phyloP scores from a whole-genome alignment of 2,113 vertebrate genomes.

The Apteryx owenii region DNA sequence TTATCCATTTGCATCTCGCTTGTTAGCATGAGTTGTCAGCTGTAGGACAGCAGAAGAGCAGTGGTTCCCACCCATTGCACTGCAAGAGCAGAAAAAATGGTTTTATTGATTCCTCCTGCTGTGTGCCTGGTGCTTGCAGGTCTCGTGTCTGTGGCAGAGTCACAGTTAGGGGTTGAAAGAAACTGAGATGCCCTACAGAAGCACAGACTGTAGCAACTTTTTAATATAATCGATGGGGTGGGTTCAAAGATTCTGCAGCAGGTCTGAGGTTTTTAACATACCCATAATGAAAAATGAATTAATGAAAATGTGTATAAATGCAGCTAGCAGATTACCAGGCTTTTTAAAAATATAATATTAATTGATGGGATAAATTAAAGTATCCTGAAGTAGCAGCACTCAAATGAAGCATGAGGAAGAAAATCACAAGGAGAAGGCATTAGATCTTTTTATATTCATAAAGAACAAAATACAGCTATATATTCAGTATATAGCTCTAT shows the following conservation, averaged over 20 bases:
- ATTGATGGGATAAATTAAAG: neutral
- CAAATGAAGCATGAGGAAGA: neutral
- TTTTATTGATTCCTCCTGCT: neutral
- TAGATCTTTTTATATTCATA: neutral
- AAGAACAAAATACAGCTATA: neutral
- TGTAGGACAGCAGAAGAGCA: neutral
- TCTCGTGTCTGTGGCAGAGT: neutral
- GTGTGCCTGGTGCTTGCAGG: neutral
- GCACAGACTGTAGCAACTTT: neutral
- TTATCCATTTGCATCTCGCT: accelerated
- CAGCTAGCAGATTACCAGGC: neutral
- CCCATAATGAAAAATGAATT: neutral
- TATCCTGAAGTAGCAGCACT: neutral
- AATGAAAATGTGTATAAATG: neutral
- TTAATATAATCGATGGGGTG: neutral
- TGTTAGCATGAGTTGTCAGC: accelerated
- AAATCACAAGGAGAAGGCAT: neutral
- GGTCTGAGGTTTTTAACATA: neutral
- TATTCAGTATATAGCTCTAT: neutral
- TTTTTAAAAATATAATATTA: neutral
- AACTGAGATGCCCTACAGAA: neutral
- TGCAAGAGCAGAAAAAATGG: neutral
- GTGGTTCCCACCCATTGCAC: accelerated
- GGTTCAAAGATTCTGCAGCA: neutral
- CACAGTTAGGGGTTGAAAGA: neutral